Percentiles rank a stretch among this genome's conserved stretches.
phyloP scores from a whole-genome alignment of 2,888 invertebrate genomes.

The Apodemia duryi region DNA sequence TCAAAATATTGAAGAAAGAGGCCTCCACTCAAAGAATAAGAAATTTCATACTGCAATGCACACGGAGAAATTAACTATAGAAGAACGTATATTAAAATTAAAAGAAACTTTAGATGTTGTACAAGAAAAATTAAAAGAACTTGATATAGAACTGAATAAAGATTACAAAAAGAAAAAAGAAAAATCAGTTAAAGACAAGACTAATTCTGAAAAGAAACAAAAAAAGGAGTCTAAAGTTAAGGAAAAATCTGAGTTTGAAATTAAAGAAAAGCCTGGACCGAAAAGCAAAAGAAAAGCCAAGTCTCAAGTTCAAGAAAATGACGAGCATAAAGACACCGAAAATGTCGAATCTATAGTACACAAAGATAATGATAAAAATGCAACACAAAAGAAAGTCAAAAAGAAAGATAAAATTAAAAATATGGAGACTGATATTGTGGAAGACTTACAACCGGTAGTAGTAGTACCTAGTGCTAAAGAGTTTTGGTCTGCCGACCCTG shows the following conservation, averaged over 20 bases:
- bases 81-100: constrained; percentile 48
- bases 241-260: constrained; percentile 30
- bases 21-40: constrained; percentile 51
- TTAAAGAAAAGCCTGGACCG: constrained; percentile 18
- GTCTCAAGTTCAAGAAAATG: constrained; percentile 28
- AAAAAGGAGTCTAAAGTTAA: constrained; percentile 30
- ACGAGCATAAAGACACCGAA: constrained; percentile 22
- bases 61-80: constrained; percentile 45
- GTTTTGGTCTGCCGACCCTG: constrained; percentile 50
- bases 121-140: constrained; percentile 43
- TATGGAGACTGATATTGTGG: constrained; percentile 37
- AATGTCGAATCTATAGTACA: neutral
- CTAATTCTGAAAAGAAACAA: constrained; percentile 29
- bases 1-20: constrained; percentile 51
- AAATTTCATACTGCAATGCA: constrained; percentile 61
- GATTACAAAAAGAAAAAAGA: constrained; percentile 35
- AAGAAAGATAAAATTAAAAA: constrained; percentile 26
- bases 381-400: constrained; percentile 17
- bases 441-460: constrained; percentile 48
- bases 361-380: neutral
- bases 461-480: constrained; percentile 62
- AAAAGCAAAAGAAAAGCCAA: constrained; percentile 23
- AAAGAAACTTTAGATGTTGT: constrained; percentile 41
- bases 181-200: constrained; percentile 23
- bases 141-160: constrained; percentile 33